Evolutionary conservation across 2,113 vertebrate genomes (phyloP).

Genomic region (Onychostruthus taczanowskii): DNA sequence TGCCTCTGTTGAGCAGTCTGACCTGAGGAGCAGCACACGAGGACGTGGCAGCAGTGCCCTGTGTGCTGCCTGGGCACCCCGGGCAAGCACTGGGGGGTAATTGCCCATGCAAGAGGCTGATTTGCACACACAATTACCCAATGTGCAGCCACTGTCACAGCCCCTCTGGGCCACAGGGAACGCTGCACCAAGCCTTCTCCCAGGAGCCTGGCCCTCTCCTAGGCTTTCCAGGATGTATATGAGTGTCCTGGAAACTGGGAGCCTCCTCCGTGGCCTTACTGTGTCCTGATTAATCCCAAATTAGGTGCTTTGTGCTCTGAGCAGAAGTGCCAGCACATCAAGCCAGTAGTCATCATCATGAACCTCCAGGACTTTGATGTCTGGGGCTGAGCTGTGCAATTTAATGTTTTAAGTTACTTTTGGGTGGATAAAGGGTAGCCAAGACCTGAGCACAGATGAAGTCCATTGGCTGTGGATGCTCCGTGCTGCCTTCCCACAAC

Average conservation of each 20-base stretch:
- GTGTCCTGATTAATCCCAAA: background rate
- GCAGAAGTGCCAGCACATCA: background rate
- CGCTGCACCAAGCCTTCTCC: background rate
- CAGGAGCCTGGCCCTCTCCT: background rate
- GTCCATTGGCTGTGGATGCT: background rate
- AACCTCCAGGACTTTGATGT: background rate
- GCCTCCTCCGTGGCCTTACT: accelerated
- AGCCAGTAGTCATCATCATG: accelerated
- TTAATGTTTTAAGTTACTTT: background rate
- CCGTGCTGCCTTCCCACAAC: background rate
- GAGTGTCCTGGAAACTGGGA: background rate
- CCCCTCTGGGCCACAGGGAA: background rate
- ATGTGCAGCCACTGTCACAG: conserved; percentile 8
- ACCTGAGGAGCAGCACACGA: background rate
- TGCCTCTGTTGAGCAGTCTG: background rate
- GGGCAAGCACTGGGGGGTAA: background rate
- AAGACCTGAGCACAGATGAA: background rate
- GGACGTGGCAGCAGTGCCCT: background rate
- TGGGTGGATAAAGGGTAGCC: background rate
- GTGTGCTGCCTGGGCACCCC: background rate
- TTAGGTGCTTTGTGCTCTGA: background rate
- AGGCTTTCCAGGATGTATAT: background rate
- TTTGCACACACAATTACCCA: conserved; percentile 21
- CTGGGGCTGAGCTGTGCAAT: background rate
- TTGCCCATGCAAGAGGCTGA: background rate